phyloP scores from a whole-genome alignment of 2,888 invertebrate species.

The Cenopis cana region DNA sequence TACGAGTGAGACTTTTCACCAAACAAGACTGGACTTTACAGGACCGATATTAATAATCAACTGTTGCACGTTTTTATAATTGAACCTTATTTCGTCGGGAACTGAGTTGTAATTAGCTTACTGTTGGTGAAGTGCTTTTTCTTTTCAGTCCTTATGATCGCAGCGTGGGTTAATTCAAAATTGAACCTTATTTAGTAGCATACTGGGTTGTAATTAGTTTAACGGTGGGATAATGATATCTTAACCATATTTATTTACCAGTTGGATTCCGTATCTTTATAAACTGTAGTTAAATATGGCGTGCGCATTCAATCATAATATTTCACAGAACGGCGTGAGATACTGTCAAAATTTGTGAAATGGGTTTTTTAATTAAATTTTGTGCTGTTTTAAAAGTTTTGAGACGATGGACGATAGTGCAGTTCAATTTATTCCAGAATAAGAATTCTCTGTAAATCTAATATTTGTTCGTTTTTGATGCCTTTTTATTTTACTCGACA shows the following conservation, averaged over 20 bases:
- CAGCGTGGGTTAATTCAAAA: background rate
- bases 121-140: background rate
- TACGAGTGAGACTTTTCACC: background rate
- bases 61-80: background rate
- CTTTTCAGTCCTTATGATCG: too few relatives aligned
- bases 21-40: background rate
- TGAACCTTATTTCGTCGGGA: background rate
- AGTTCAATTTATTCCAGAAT: background rate
- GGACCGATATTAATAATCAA: background rate
- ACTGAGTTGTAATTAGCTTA: background rate
- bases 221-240: constrained; percentile 10
- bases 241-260: constrained; percentile 23
- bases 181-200: background rate
- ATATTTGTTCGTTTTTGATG: too few relatives aligned
- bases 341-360: constrained; percentile 3
- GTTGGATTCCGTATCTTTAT: constrained; percentile 24
- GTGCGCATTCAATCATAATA: constrained; percentile 29
- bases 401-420: background rate
- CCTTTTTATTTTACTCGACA: too few relatives aligned
- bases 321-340: constrained; percentile 24
- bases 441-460: too few relatives aligned
- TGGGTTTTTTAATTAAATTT: constrained; percentile 12
- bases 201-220: background rate
- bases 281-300: background rate
- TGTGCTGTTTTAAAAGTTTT: background rate